Base-by-base conservation (phyloP, 2,113 vertebrate species). In the Perca flavescens region DNA sequence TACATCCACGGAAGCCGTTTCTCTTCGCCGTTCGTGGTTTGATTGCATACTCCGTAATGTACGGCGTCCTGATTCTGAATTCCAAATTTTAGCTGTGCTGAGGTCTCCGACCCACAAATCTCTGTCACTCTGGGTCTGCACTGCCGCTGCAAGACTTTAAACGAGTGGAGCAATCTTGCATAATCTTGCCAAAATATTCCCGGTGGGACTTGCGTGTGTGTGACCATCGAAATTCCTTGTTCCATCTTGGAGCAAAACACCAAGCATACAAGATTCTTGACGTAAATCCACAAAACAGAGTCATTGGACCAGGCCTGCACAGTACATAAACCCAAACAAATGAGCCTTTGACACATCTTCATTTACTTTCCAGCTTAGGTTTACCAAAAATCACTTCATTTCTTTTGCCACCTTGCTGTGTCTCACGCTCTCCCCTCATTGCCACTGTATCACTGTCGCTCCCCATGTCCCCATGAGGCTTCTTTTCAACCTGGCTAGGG, bases 381-480 rank as follows among this genome's bases (percentile, higher is more conserved):
- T 7, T 64, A 31, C 4, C 31, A 67, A 60, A 84, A 58, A 75
- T 15, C n/a, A 50, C 4, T 69, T 31, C 1, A 28, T 63, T 64
- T 79, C 4, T 28, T 74, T 83, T 60, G 54, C 74, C 25, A 16
- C 60, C 56, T 15, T 47, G 21, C 64, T 61, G 74, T 22, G n/a
- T 58, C 69, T 80, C 57, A 67, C 1, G 49, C 61, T 28, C 50
- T 49, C 21, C 65, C 8, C 5, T 61, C 53, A 49, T 74, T 64
- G 19, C 65, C 70, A 3, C 62, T 50, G 50, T 31, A 0, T 84
- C 80, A 15, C 25, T 74, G 40, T 54, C 22, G 5, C 61, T 52
- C 14, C 10, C 31, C 36, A 58, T 34, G 17, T 82, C 81, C 80
- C 67, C 60, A 88, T 8, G 16, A 80, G 63, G 52, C 56, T 82